phyloP scores from a whole-genome alignment of 2,888 invertebrate species.

The Chrysotoxum bicinctum region DNA sequence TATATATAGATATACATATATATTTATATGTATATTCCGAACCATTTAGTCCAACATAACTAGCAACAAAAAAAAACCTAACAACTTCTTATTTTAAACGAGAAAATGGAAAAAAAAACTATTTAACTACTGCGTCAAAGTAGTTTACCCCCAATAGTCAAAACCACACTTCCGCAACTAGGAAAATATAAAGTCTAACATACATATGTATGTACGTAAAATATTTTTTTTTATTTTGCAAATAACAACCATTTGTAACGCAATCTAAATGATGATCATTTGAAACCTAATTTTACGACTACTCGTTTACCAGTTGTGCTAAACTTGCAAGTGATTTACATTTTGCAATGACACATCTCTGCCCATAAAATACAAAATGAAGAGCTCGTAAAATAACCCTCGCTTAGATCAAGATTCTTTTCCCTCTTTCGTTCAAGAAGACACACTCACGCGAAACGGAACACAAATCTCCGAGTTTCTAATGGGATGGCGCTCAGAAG shows the following conservation, averaged over 20 bases:
- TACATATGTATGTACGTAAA: not conserved
- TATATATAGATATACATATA: no score
- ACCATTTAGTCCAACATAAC: no score
- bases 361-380: slow-evolving; percentile 46
- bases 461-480: not conserved
- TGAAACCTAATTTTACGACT: slow-evolving; percentile 58
- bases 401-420: slow-evolving; percentile 35
- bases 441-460: slow-evolving; percentile 28
- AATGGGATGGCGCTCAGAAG: not conserved
- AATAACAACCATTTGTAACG: slow-evolving; percentile 27
- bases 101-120: not conserved
- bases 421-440: slow-evolving; percentile 19
- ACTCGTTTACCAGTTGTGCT: slow-evolving; percentile 30
- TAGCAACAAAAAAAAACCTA: no score
- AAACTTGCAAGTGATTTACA: slow-evolving; percentile 45
- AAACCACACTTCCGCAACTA: not conserved
- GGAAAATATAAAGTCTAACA: no score
- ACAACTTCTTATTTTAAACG: not conserved
- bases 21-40: no score
- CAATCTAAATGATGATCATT: slow-evolving; percentile 49
- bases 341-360: slow-evolving; percentile 37
- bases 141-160: not conserved
- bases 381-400: slow-evolving; percentile 59
- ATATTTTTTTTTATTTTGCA: not conserved
- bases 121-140: not conserved